phyloP scores from a whole-genome alignment of 2,888 invertebrate genomes.

The Dynastes grantii region DNA sequence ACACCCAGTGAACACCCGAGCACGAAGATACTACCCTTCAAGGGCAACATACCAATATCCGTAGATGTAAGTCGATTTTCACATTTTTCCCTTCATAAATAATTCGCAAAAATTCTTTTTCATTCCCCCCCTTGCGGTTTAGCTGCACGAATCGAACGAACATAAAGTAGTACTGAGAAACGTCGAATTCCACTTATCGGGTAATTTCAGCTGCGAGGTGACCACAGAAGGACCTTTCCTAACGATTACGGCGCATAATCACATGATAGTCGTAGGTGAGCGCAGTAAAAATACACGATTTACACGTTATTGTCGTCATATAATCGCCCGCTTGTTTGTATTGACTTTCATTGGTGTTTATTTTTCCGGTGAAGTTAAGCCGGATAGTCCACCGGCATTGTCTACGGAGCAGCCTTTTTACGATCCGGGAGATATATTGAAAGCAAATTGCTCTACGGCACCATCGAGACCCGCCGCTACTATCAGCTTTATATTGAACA shows the following conservation, averaged over 20 bases:
- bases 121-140: conserved; percentile 55
- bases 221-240: conserved; percentile 85
- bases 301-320: not conserved
- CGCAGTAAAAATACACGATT: not conserved
- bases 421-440: conserved; percentile 81
- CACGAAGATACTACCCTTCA: conserved; percentile 81
- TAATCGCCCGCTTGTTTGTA: not conserved
- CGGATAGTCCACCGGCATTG: conserved; percentile 78
- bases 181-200: conserved; percentile 81
- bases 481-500: conserved; percentile 85
- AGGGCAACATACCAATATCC: conserved; percentile 75
- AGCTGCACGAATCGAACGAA: conserved; percentile 83
- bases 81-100: not conserved
- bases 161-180: conserved; percentile 82
- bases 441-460: conserved; percentile 87
- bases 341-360: not conserved
- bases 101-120: not conserved
- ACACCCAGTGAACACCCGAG: conserved; percentile 83
- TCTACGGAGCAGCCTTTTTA: conserved; percentile 82
- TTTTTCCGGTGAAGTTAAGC: conserved; percentile 76
- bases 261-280: conserved; percentile 86
- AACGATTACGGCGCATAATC: conserved; percentile 78
- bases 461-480: conserved; percentile 83
- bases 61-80: conserved; percentile 82
- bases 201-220: conserved; percentile 87